Evolutionary conservation across 2,888 invertebrate genomes (phyloP).

Genomic region (Sycophila texana): DNA sequence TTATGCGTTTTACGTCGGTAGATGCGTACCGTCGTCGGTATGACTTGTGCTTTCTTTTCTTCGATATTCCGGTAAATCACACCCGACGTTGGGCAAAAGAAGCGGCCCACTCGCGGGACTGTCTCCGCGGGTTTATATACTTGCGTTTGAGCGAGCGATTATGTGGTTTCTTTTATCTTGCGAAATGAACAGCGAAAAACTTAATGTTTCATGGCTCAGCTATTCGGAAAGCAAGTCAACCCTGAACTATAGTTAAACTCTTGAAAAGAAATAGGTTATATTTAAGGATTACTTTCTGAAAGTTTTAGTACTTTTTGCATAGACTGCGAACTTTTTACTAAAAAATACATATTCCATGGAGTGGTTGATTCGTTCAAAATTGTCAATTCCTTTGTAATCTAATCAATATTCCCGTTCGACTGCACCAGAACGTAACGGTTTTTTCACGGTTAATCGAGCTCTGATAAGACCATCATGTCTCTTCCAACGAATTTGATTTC

Average conservation of each 20-base stretch:
- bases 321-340: conserved; percentile 17
- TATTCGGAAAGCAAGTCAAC: conserved; percentile 35
- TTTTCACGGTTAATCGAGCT: not conserved
- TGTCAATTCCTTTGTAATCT: no score
- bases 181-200: conserved; percentile 17
- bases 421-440: no score
- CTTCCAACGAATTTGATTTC: no score
- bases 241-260: conserved; percentile 53
- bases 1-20: no score
- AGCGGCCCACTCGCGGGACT: not conserved
- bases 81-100: no score
- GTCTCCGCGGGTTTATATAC: not conserved
- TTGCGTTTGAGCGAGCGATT: conserved; percentile 4
- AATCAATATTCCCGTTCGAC: no score
- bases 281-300: conserved; percentile 25
- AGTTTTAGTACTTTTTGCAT: conserved; percentile 21
- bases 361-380: not conserved
- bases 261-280: conserved; percentile 43
- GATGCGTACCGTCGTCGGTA: no score
- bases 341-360: not conserved
- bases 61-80: no score
- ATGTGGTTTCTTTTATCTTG: conserved; percentile 28
- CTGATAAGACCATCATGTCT: not conserved
- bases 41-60: no score
- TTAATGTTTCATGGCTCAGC: conserved; percentile 36